Evolutionary conservation across 2,797 vertebrate species (phyloP).

Genomic region (Epinephelus coioides): DNA sequence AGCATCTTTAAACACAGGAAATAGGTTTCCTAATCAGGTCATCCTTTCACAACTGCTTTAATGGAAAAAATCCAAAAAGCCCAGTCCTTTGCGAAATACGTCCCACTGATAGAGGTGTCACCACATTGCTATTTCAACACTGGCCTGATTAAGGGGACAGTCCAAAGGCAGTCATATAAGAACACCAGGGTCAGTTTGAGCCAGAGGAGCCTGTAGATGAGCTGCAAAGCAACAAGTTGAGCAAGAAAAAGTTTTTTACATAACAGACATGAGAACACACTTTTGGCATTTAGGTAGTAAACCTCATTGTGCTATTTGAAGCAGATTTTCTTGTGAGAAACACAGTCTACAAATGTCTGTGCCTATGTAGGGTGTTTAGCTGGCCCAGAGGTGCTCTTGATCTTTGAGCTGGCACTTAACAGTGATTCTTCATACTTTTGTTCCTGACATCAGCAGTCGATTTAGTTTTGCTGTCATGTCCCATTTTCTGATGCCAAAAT

Average conservation of each 20-base stretch:
- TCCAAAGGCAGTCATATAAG: background rate
- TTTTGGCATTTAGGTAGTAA: background rate
- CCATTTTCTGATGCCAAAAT: background rate
- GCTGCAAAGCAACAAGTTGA: conserved; percentile 1
- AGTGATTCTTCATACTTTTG: background rate
- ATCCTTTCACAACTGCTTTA: conserved; percentile 56
- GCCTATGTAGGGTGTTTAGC: conserved; percentile 1
- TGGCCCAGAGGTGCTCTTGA: background rate
- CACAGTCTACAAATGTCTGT: background rate
- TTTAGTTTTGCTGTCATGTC: conserved; percentile 2
- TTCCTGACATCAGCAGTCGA: background rate
- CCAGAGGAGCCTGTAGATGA: conserved; percentile 21
- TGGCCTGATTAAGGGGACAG: background rate
- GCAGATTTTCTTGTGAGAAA: background rate
- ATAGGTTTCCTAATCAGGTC: conserved; percentile 62
- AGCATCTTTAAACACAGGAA: conserved; percentile 76
- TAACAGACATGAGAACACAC: conserved; percentile 21
- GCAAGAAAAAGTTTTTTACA: background rate
- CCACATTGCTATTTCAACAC: conserved; percentile 54
- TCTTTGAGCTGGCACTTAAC: conserved; percentile 17
- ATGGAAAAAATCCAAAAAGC: conserved; percentile 29
- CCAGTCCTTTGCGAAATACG: conserved; percentile 9
- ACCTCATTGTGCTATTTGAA: background rate
- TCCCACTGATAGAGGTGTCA: conserved; percentile 35
- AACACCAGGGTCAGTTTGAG: background rate